Evolutionary conservation across 1,140 invertebrate species (phyloP), one percentile per base, ranked within the genome.

Genomic region (Nephotettix cincticeps): DNA sequence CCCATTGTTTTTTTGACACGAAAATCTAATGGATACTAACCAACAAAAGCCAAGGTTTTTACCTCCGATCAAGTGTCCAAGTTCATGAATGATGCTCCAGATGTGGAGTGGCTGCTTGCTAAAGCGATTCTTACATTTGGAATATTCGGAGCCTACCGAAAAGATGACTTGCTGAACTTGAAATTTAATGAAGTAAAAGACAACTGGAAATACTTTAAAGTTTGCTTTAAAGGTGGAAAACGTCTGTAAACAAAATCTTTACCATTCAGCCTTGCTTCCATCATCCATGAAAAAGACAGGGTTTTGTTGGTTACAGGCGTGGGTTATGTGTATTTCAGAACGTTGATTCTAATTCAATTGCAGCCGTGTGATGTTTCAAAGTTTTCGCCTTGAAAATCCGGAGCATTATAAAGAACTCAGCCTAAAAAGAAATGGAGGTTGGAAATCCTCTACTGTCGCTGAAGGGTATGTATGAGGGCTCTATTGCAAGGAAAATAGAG

Each of bases 301-400:
- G 0, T 75, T 69, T 75, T 75, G 19, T 73, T 13, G 73, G 71
- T 45, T 73, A 71, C 51, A 64, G 71, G 43, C 17, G 68, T 25
- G 69, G 66, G 1, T 73, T 73, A 61, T 75, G 69, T n/a, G 71
- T 66, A 9, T 29, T 51, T 47, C 68, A 74, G 71, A 68, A 68
- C 13, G 66, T 75, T 23, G 72, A 72, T 17, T 69, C 69, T 21
- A 73, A 73, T 30, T 72, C 68, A 23, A 70, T 74, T 23, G 70
- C 70, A 25, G 64, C 29, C 25, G 64, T 71, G 65, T 67, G n/a
- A n/a, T n/a, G n/a, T n/a, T n/a, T n/a, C n/a, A n/a, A n/a, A n/a
- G n/a, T n/a, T n/a, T n/a, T n/a, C n/a, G n/a, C n/a, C n/a, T n/a
- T n/a, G n/a, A n/a, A n/a, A n/a, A n/a, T n/a, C n/a, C n/a, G n/a